phyloP scores from a whole-genome alignment of 2,888 invertebrate species.

The Gnatocerus cornutus region DNA sequence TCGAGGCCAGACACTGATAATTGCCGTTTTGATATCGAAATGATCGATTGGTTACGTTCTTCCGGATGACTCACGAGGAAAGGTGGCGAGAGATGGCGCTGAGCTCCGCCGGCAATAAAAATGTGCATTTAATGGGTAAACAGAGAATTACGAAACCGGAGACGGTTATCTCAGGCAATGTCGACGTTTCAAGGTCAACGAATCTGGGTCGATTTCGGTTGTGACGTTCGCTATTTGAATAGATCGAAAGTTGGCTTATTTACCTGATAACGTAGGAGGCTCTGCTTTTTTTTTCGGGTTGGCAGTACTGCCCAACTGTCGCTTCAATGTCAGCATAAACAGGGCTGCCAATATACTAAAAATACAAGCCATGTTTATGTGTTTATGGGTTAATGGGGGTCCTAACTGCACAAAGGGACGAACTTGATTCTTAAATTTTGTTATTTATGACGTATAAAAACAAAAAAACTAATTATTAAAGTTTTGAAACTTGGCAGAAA shows the following conservation, averaged over 20 bases:
- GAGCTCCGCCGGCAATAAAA: slow-evolving; percentile 16
- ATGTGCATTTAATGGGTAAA: slow-evolving; percentile 25
- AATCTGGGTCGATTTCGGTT: slow-evolving; percentile 40
- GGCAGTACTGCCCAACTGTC: too few species aligned
- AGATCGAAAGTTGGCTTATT: neutral
- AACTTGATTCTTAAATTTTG: too few species aligned
- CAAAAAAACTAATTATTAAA: too few species aligned
- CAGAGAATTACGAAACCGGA: slow-evolving; percentile 33
- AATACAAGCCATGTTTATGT: too few species aligned
- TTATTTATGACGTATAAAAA: too few species aligned
- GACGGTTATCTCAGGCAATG: slow-evolving; percentile 30
- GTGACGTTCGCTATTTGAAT: neutral
- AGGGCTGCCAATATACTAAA: too few species aligned
- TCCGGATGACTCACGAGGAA: slow-evolving; percentile 16
- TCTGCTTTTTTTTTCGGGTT: too few species aligned
- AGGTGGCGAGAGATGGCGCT: slow-evolving; percentile 18
- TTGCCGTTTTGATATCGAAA: neutral
- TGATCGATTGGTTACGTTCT: slow-evolving; percentile 19
- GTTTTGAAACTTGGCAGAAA: too few species aligned
- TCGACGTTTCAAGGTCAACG: slow-evolving; percentile 38
- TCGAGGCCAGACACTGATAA: slow-evolving; percentile 28
- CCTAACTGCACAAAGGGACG: too few species aligned
- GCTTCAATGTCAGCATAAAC: too few species aligned
- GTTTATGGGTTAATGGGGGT: too few species aligned
- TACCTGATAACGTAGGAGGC: too few species aligned